Percentiles rank a stretch among this genome's conserved stretches.
phyloP scores from a whole-genome alignment of 2,797 vertebrate species.

The Euthynnus affinis region DNA sequence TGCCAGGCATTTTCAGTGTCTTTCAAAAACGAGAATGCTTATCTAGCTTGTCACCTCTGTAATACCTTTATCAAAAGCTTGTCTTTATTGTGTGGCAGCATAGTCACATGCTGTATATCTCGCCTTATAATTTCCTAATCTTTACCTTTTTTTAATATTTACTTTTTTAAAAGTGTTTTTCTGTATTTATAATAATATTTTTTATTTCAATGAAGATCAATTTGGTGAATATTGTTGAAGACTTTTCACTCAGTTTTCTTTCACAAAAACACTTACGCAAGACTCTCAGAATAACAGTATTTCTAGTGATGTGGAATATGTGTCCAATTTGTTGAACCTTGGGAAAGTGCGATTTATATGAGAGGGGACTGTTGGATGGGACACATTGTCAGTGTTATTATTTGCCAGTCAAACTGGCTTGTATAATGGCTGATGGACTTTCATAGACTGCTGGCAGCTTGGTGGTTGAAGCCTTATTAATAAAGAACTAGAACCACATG shows the following conservation, averaged over 20 bases:
- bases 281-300: background rate
- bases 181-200: slow-evolving; percentile 17
- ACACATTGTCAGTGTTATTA: slow-evolving; percentile 54
- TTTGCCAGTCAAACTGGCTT: slow-evolving; percentile 62
- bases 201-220: background rate
- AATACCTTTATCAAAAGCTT: slow-evolving; percentile 31
- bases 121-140: background rate
- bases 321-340: slow-evolving; percentile 19
- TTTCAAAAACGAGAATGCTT: slow-evolving; percentile 39
- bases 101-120: slow-evolving; percentile 1
- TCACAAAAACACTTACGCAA: background rate
- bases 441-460: slow-evolving; percentile 66
- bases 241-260: background rate
- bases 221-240: slow-evolving; percentile 21
- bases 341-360: slow-evolving; percentile 22
- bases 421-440: slow-evolving; percentile 75
- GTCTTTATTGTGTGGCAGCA: slow-evolving; percentile 18
- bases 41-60: slow-evolving; percentile 26
- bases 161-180: background rate
- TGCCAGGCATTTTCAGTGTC: slow-evolving; percentile 15
- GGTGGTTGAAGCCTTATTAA: slow-evolving; percentile 64
- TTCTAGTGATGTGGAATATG: background rate
- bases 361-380: slow-evolving; percentile 35
- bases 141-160: slow-evolving; percentile 1
- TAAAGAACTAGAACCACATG: slow-evolving; percentile 65